Percentiles rank a stretch among this genome's conserved stretches.
These are phyloP conservation scores for Drosophila tristis DNA, from an alignment of 1,140 invertebrate genomes.

Conservation along the genomic window DNA sequence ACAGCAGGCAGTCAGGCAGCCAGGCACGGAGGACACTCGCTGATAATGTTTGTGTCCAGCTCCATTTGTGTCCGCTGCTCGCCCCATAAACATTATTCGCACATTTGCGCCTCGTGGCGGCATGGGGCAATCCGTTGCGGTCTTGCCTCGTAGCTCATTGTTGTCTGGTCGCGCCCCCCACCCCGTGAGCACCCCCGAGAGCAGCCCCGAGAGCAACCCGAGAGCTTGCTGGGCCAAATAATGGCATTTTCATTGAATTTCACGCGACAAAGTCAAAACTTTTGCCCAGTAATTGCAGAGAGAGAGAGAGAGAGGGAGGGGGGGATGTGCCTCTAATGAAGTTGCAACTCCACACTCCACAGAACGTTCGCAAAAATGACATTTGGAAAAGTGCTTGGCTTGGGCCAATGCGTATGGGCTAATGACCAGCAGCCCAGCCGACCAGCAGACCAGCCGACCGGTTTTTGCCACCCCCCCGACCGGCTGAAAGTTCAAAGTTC, in stretches of 20 bases:
- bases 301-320: background rate
- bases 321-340: conserved; percentile 55
- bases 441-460: too few species aligned
- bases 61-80: conserved; percentile 54
- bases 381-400: conserved; percentile 72
- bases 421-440: conserved; percentile 53
- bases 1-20: too few species aligned
- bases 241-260: conserved; percentile 82
- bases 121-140: conserved; percentile 10
- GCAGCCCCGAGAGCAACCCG: too few species aligned
- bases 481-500: conserved; percentile 73
- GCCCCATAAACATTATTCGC: conserved; percentile 66
- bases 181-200: too few species aligned
- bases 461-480: conserved; percentile 21
- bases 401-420: conserved; percentile 69
- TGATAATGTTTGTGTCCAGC: conserved; percentile 63
- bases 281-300: conserved; percentile 71
- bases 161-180: conserved; percentile 36
- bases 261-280: conserved; percentile 79
- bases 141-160: conserved; percentile 64
- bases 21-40: conserved; percentile 28
- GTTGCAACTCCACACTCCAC: conserved; percentile 59
- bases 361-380: conserved; percentile 69
- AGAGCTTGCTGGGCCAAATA: conserved; percentile 60
- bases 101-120: conserved; percentile 42